These are phyloP conservation scores for Drosophila lacertosa DNA, from an alignment of 1,140 invertebrate genomes.

Conservation along the genomic window DNA sequence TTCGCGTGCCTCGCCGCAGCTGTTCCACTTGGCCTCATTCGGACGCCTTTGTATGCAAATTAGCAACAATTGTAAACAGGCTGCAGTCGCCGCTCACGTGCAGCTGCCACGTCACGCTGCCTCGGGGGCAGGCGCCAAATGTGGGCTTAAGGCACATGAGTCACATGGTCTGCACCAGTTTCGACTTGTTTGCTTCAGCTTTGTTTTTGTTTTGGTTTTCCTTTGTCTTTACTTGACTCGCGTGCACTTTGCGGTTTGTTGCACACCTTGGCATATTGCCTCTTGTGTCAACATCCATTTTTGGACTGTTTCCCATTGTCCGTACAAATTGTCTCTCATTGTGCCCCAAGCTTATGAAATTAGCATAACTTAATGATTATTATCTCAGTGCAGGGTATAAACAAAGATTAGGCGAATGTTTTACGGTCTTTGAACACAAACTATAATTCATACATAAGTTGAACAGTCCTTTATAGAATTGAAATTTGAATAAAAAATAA, in stretches of 20 bases:
- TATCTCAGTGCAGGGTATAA: slow-evolving; percentile 30
- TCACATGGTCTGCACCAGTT: slow-evolving; percentile 39
- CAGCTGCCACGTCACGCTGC: slow-evolving; percentile 36
- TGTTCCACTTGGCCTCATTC: slow-evolving; percentile 65
- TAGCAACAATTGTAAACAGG: slow-evolving; percentile 23
- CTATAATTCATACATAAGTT: no score
- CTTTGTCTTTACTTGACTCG: slow-evolving; percentile 40
- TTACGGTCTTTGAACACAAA: slow-evolving; percentile 7
- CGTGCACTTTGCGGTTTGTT: slow-evolving; percentile 54
- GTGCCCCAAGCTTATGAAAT: slow-evolving; percentile 60
- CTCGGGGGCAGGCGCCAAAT: not conserved
- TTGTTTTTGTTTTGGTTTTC: slow-evolving; percentile 23
- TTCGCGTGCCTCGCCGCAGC: slow-evolving; percentile 40
- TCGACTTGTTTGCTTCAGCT: slow-evolving; percentile 40
- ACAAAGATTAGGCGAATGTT: not conserved
- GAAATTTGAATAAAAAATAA: no score
- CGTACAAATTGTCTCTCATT: slow-evolving; percentile 33
- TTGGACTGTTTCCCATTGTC: slow-evolving; percentile 16
- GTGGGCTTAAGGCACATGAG: slow-evolving; percentile 26
- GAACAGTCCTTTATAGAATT: no score
- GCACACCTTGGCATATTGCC: slow-evolving; percentile 42
- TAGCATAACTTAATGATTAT: slow-evolving; percentile 63
- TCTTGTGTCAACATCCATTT: slow-evolving; percentile 42
- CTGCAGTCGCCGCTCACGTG: slow-evolving; percentile 37
- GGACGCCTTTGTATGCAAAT: slow-evolving; percentile 79